Conservation (phyloP, 2,113 vertebrate species). For the Lepus europaeus region DNA sequence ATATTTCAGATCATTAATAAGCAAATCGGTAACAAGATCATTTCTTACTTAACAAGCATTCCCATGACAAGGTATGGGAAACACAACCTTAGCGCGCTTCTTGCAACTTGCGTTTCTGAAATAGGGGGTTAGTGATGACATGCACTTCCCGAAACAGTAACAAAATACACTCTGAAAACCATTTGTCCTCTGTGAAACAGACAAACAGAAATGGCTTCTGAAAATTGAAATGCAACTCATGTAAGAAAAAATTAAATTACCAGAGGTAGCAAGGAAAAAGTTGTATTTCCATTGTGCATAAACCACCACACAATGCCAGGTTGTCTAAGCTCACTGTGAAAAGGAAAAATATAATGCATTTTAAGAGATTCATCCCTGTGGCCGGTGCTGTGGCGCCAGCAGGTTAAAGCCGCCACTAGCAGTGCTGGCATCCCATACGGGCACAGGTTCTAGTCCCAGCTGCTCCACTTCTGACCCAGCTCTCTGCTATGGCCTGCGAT, state of each 20-base stretch:
- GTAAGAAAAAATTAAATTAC: background rate
- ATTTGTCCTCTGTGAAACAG: background rate
- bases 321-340: background rate
- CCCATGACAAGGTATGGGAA: background rate
- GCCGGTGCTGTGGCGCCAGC: too few relatives aligned
- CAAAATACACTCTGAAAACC: background rate
- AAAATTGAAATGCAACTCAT: conserved; percentile 2
- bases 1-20: too few relatives aligned
- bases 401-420: too few relatives aligned
- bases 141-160: conserved; percentile 42
- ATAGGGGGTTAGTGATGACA: background rate
- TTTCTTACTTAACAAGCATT: conserved; percentile 26
- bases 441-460: too few relatives aligned
- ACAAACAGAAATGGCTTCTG: background rate
- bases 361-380: too few relatives aligned
- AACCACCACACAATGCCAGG: background rate
- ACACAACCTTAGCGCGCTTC: conserved; percentile 19
- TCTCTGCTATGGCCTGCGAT: too few relatives aligned
- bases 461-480: too few relatives aligned
- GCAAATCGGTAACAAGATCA: background rate
- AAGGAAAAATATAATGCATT: background rate
- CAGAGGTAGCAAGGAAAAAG: background rate
- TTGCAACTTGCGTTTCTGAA: conserved; percentile 30
- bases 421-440: too few relatives aligned
- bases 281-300: background rate